phyloP scores from a whole-genome alignment of 2,888 invertebrate genomes.

The Drosophila niveifrons region DNA sequence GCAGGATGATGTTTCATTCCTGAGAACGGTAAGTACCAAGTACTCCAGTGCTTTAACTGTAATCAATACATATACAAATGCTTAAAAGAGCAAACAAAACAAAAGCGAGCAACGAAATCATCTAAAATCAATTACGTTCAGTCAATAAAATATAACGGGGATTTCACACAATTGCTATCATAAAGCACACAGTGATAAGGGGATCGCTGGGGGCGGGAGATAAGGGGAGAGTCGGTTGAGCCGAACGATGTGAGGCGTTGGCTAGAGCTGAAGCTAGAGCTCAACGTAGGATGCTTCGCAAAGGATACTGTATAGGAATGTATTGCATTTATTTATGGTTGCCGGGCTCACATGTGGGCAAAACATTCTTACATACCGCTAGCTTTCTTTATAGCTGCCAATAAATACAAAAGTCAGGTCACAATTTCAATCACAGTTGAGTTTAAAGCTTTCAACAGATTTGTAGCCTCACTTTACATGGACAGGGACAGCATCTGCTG shows the following conservation, averaged over 20 bases:
- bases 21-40: conserved; percentile 94
- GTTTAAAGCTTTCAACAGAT: conserved; percentile 56
- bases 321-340: conserved; percentile 57
- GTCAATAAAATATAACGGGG: conserved; percentile 80
- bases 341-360: conserved; percentile 11
- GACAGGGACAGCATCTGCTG: background rate
- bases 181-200: conserved; percentile 56
- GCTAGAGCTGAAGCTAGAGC: conserved; percentile 4
- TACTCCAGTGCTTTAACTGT: background rate
- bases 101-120: conserved; percentile 54
- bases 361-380: conserved; percentile 46
- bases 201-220: background rate
- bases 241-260: conserved; percentile 23
- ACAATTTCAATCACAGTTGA: conserved; percentile 74
- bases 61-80: conserved; percentile 4
- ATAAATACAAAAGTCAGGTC: conserved; percentile 76
- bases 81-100: conserved; percentile 7
- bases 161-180: conserved; percentile 78
- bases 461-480: conserved; percentile 47
- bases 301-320: conserved; percentile 33
- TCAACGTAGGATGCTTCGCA: conserved; percentile 21
- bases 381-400: conserved; percentile 76
- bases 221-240: conserved; percentile 5
- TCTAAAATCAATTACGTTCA: conserved; percentile 82
- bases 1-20: conserved; percentile 99